These are phyloP conservation scores for Pteria penguin DNA, from an alignment of 2,888 invertebrate genomes.

Conservation along the genomic window DNA sequence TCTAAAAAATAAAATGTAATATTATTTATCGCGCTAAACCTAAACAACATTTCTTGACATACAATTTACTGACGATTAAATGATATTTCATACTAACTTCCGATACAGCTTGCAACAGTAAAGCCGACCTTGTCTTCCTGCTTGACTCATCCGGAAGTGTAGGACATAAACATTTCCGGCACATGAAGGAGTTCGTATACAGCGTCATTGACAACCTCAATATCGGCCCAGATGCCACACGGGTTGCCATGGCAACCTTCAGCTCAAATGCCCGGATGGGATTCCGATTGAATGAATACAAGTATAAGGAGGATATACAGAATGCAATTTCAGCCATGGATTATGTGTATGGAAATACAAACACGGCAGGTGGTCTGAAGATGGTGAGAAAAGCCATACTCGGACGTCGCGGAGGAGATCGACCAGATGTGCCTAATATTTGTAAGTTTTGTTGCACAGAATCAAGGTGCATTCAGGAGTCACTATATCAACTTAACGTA, in stretches of 20 bases:
- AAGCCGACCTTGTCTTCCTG: conserved; percentile 70
- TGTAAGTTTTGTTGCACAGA: conserved; percentile 66
- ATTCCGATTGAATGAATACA: conserved; percentile 70
- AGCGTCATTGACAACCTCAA: conserved; percentile 63
- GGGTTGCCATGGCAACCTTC: conserved; percentile 72
- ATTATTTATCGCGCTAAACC: no score
- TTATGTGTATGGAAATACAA: conserved; percentile 74
- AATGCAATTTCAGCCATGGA: conserved; percentile 72
- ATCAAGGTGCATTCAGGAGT: no score
- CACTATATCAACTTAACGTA: no score
- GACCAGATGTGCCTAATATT: conserved; percentile 64
- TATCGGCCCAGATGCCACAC: conserved; percentile 62
- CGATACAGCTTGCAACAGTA: conserved; percentile 64
- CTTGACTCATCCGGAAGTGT: conserved; percentile 74
- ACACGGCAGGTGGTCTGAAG: conserved; percentile 73
- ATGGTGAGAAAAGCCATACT: conserved; percentile 64
- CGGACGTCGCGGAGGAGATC: conserved; percentile 59
- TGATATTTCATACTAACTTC: no score
- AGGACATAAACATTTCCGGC: conserved; percentile 65
- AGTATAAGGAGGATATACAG: conserved; percentile 62
- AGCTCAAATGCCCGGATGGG: conserved; percentile 59
- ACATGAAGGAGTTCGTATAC: conserved; percentile 65
- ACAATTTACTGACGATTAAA: no score
- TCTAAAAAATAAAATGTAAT: no score
- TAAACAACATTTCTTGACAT: no score